phyloP scores from a whole-genome alignment of 2,888 invertebrate genomes.

The Tortricodes alternella region DNA sequence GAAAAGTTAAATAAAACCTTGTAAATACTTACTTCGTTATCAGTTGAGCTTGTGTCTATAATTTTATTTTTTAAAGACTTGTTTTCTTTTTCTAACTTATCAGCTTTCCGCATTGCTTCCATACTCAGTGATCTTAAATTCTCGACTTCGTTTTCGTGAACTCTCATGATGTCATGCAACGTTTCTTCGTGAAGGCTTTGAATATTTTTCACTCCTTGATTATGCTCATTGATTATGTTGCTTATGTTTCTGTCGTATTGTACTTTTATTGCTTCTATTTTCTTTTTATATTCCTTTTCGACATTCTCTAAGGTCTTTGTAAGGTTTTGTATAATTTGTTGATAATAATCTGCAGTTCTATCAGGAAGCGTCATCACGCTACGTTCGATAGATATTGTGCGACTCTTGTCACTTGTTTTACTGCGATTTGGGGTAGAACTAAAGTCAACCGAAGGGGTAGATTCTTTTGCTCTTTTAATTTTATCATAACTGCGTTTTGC shows the following conservation, averaged over 20 bases:
- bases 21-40: constrained; percentile 53
- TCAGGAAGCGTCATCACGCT: constrained; percentile 56
- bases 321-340: constrained; percentile 55
- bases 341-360: constrained; percentile 49
- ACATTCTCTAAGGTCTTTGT: constrained; percentile 58
- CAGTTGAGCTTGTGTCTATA: constrained; percentile 36
- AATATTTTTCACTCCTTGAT: constrained; percentile 78
- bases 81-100: constrained; percentile 69
- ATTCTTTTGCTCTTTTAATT: constrained; percentile 31
- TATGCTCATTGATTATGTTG: constrained; percentile 77
- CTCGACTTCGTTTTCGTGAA: constrained; percentile 79
- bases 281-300: constrained; percentile 66
- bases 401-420: constrained; percentile 38
- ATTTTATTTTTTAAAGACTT: constrained; percentile 52
- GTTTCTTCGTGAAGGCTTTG: constrained; percentile 80
- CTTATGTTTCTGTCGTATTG: constrained; percentile 81
- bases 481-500: constrained; percentile 40
- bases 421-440: constrained; percentile 36
- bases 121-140: constrained; percentile 72
- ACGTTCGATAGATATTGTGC: constrained; percentile 30
- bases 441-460: constrained; percentile 36
- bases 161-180: constrained; percentile 68
- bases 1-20: too few relatives aligned
- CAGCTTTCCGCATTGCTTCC: constrained; percentile 70
- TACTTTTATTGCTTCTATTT: constrained; percentile 71